Percentiles rank a stretch among this genome's conserved stretches.
Conservation (phyloP, 2,888 invertebrate genomes). For the Pandemis cinnamomeana region DNA sequence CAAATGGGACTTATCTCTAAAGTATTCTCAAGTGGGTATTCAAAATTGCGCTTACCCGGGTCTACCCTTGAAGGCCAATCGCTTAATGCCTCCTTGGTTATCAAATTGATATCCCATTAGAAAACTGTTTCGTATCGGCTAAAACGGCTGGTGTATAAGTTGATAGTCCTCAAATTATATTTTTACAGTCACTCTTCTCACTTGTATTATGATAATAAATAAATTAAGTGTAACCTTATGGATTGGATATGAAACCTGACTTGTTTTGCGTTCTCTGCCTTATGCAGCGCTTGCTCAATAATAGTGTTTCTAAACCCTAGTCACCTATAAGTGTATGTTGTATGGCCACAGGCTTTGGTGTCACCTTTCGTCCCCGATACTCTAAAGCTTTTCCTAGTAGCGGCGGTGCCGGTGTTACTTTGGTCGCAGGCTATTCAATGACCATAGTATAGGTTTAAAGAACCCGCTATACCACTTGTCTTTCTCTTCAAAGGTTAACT, state of each 20-base stretch:
- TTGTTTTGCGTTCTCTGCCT: conserved; percentile 3
- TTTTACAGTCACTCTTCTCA: background rate
- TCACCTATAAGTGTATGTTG: conserved; percentile 64
- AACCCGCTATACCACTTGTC: conserved; percentile 33
- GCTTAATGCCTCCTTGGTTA: background rate
- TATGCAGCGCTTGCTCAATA: conserved; percentile 33
- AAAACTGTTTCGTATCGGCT: background rate
- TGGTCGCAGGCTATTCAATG: conserved; percentile 79
- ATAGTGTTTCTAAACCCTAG: conserved; percentile 48
- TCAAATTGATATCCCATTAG: background rate
- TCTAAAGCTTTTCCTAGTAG: conserved; percentile 67
- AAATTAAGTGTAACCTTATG: background rate
- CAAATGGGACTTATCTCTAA: conserved; percentile 47
- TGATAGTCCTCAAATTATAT: background rate
- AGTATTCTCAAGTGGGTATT: conserved; percentile 45
- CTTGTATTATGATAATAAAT: background rate
- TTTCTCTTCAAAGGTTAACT: conserved; percentile 11
- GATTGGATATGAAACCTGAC: background rate
- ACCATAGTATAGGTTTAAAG: conserved; percentile 25
- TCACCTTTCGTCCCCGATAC: conserved; percentile 79
- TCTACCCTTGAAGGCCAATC: conserved; percentile 22
- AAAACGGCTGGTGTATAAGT: background rate
- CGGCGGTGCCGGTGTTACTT: conserved; percentile 62
- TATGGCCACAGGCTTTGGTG: conserved; percentile 75
- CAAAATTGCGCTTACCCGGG: conserved; percentile 36